phyloP scores from a whole-genome alignment of 2,113 vertebrate genomes.

The Myotis davidii region DNA sequence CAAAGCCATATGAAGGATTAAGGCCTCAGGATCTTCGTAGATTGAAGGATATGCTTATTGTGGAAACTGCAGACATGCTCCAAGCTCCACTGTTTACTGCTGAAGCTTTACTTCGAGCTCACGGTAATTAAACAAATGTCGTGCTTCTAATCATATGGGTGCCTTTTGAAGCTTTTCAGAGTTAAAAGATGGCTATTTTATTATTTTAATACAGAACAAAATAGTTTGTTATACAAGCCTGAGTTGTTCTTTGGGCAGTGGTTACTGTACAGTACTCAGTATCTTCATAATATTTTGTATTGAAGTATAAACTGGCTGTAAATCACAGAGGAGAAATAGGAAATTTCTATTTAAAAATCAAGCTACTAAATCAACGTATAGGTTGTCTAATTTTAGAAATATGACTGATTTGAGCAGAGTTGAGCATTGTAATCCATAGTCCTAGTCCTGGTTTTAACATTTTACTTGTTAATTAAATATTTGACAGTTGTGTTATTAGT shows the following conservation, averaged over 20 bases:
- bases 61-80: constrained; percentile 99
- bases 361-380: not conserved
- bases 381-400: constrained; percentile 44
- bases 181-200: constrained; percentile 8
- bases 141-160: not conserved
- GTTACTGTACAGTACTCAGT: not conserved
- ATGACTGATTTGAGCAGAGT: not conserved
- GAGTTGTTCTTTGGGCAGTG: not conserved
- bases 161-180: constrained; percentile 51
- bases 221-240: not conserved
- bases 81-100: constrained; percentile 98
- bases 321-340: not conserved
- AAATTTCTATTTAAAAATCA: not conserved
- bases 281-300: not conserved
- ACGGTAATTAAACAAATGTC: constrained; percentile 88
- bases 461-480: constrained; percentile 39
- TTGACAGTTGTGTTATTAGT: constrained; percentile 11
- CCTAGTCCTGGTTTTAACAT: constrained; percentile 28
- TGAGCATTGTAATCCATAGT: not conserved
- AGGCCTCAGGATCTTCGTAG: constrained; percentile 94
- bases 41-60: constrained; percentile 98
- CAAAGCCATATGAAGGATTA: constrained; percentile 94
- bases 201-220: constrained; percentile 20
- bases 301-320: not conserved
- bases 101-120: constrained; percentile 96